Percentiles rank a stretch among this genome's conserved stretches.
Evolutionary conservation across 1,140 invertebrate species (phyloP).

Genomic region (Rhagoletis pomonella): DNA sequence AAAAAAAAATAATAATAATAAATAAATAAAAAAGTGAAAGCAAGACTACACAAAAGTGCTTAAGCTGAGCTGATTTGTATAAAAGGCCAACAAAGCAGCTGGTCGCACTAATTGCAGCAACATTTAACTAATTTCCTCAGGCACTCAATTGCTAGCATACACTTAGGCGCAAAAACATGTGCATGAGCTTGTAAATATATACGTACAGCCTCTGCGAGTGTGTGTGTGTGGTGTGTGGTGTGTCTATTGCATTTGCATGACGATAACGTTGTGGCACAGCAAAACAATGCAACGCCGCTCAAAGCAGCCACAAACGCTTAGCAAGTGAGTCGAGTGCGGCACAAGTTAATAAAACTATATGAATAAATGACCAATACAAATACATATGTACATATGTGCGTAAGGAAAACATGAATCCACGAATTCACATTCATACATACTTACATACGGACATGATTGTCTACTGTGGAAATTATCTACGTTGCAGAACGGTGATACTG

Average conservation of each 20-base stretch:
- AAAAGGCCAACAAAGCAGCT: conserved; percentile 51
- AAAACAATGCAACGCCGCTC: neutral
- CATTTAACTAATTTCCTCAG: conserved; percentile 58
- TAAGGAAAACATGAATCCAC: no score
- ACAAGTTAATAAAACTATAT: conserved; percentile 38
- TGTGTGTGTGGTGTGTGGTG: conserved; percentile 21
- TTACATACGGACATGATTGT: neutral
- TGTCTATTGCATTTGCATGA: conserved; percentile 34
- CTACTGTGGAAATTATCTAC: neutral
- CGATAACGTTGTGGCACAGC: conserved; percentile 36
- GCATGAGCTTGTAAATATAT: neutral
- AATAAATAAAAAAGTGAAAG: neutral
- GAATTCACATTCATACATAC: neutral
- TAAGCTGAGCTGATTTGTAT: neutral
- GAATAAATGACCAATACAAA: conserved; percentile 12
- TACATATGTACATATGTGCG: neutral
- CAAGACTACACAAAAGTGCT: conserved; percentile 9
- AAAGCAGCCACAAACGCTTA: conserved; percentile 33
- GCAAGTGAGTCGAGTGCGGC: conserved; percentile 4
- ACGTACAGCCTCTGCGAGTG: neutral
- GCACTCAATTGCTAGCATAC: conserved; percentile 54
- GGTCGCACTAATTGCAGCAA: conserved; percentile 56
- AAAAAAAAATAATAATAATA: no score
- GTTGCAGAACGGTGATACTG: neutral
- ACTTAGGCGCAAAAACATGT: neutral